Evolutionary conservation across 2,113 vertebrate species (phyloP).

Genomic region (Anguilla japonica): DNA sequence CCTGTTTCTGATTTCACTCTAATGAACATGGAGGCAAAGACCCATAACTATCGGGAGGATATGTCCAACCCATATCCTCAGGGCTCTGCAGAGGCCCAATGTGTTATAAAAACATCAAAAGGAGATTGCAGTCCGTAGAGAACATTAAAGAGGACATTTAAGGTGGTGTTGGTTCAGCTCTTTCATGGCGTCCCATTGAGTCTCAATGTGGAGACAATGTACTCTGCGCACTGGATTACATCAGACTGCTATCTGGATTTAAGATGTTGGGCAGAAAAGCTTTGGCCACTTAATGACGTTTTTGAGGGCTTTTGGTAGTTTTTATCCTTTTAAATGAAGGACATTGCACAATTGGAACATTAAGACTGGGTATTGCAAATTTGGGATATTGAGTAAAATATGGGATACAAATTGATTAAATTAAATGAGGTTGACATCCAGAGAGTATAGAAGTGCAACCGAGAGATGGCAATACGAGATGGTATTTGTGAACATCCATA

Average conservation of each 20-base stretch:
- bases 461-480: not conserved
- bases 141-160: slow-evolving; percentile 40
- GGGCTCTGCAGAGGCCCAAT: slow-evolving; percentile 31
- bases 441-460: too few relatives aligned
- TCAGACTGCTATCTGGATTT: not conserved
- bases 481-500: not conserved
- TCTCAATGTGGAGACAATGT: not conserved
- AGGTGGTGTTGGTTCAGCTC: slow-evolving; percentile 11
- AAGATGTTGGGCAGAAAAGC: not conserved
- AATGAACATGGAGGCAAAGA: slow-evolving; percentile 24
- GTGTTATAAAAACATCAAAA: slow-evolving; percentile 39
- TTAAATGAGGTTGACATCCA: too few relatives aligned
- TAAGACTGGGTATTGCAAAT: too few relatives aligned
- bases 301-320: too few relatives aligned
- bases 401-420: too few relatives aligned
- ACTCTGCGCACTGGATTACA: too few relatives aligned
- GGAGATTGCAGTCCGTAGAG: slow-evolving; percentile 31
- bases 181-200: not conserved
- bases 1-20: slow-evolving; percentile 38
- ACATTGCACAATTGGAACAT: too few relatives aligned
- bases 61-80: slow-evolving; percentile 9
- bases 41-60: slow-evolving; percentile 25
- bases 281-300: not conserved
- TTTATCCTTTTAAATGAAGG: too few relatives aligned
- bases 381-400: too few relatives aligned